Conservation (phyloP, 2,797 vertebrate genomes). For the Chelonia mydas region DNA sequence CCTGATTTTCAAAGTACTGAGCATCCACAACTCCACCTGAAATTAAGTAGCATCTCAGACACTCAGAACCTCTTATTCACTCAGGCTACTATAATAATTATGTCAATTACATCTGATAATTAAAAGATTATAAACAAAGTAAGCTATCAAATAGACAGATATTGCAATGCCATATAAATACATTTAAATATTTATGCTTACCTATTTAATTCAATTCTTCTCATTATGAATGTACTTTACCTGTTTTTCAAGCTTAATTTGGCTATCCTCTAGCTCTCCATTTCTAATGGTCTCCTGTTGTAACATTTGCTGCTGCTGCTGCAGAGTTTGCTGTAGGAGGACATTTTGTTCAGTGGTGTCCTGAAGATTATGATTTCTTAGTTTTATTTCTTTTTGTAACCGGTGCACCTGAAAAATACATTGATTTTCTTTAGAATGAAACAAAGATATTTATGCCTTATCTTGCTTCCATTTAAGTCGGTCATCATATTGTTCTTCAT, state of each 20-base stretch:
- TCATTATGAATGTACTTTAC: slow-evolving; percentile 69
- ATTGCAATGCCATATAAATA: not conserved
- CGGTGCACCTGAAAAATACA: slow-evolving; percentile 82
- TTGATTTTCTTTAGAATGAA: slow-evolving; percentile 32
- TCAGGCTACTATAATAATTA: not conserved
- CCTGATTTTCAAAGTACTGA: not conserved
- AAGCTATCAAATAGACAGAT: not conserved
- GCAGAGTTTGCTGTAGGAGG: slow-evolving; percentile 88
- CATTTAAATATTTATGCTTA: not conserved
- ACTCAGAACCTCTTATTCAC: not conserved
- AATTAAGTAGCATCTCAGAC: not conserved
- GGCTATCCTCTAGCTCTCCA: slow-evolving; percentile 92
- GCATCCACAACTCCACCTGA: not conserved
- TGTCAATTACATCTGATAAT: not conserved
- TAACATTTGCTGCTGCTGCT: slow-evolving; percentile 93
- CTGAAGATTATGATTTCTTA: slow-evolving; percentile 82
- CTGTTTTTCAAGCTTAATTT: slow-evolving; percentile 89
- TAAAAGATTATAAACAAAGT: not conserved
- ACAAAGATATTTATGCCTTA: not conserved
- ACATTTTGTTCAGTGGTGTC: slow-evolving; percentile 86
- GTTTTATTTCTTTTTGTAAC: slow-evolving; percentile 89
- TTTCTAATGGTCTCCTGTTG: slow-evolving; percentile 88
- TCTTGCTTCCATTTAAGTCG: not conserved
- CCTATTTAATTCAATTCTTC: slow-evolving; percentile 8
- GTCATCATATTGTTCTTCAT: not conserved